Evolutionary conservation across 1,140 invertebrate species (phyloP).

Genomic region (Neotoxoptera formosana): DNA sequence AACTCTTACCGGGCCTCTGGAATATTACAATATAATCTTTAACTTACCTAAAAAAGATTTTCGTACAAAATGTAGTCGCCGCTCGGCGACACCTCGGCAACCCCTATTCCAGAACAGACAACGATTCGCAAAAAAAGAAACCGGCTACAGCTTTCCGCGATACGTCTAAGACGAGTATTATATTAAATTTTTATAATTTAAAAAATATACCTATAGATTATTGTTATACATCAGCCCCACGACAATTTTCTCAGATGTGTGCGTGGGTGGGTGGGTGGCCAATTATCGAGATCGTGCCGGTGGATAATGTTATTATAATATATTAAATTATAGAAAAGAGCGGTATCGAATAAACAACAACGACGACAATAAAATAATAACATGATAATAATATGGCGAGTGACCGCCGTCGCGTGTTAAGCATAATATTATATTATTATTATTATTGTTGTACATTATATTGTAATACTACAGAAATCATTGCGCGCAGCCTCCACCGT

Average conservation of each 20-base stretch:
- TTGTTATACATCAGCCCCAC: neutral
- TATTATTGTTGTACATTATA: neutral
- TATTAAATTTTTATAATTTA: neutral
- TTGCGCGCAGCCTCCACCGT: neutral
- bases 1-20: no score
- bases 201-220: neutral
- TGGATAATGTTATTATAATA: neutral
- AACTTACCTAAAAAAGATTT: neutral
- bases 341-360: neutral
- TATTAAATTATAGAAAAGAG: no score
- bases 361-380: slow-evolving; percentile 1
- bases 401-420: neutral
- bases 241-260: neutral
- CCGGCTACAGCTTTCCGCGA: neutral
- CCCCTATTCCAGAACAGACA: neutral
- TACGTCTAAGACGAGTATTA: neutral
- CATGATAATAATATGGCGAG: neutral
- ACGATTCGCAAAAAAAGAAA: neutral
- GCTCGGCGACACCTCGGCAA: neutral
- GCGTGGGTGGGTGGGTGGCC: slow-evolving; percentile 42
- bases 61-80: neutral
- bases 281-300: slow-evolving; percentile 43
- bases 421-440: neutral
- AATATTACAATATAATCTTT: neutral
- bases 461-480: neutral